A percentile compares a stretch with the other conserved stretches of the same genome.
Evolutionary conservation across 2,888 invertebrate species (phyloP).

Genomic region (Rhamnusium bicolor): DNA sequence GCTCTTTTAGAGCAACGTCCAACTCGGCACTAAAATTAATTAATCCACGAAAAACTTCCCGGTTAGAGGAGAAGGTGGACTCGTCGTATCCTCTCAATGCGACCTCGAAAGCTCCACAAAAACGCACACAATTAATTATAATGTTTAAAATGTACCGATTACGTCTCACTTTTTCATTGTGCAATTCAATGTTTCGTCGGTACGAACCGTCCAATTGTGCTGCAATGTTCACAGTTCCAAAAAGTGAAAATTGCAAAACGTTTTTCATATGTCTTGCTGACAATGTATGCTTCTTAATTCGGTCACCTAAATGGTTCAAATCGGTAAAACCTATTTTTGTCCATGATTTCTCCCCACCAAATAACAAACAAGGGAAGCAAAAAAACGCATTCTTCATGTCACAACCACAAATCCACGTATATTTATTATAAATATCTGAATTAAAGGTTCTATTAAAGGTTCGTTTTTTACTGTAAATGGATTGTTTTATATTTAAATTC

Average conservation of each 20-base stretch:
- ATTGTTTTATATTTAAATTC: neutral
- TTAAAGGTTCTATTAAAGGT: neutral
- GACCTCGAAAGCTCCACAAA: neutral
- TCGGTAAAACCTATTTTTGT: neutral
- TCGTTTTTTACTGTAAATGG: neutral
- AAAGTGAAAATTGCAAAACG: neutral
- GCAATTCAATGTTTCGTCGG: neutral
- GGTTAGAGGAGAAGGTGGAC: neutral
- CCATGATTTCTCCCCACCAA: constrained; percentile 17
- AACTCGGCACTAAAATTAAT: constrained; percentile 21
- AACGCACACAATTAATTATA: neutral
- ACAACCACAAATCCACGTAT: constrained; percentile 23
- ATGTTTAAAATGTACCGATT: neutral
- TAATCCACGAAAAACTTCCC: neutral
- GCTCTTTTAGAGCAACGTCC: constrained; percentile 37
- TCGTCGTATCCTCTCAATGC: neutral
- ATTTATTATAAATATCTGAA: neutral
- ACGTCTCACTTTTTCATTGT: neutral
- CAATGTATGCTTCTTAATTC: neutral
- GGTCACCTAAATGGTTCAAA: neutral
- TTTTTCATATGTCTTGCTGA: neutral
- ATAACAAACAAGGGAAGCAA: constrained; percentile 38
- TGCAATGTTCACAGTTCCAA: neutral
- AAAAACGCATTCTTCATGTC: constrained; percentile 27
- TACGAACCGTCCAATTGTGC: neutral